A percentile compares a stretch with the other conserved stretches of the same genome.
Evolutionary conservation across 2,113 vertebrate genomes (phyloP).

Genomic region (Hiodon tergisus): DNA sequence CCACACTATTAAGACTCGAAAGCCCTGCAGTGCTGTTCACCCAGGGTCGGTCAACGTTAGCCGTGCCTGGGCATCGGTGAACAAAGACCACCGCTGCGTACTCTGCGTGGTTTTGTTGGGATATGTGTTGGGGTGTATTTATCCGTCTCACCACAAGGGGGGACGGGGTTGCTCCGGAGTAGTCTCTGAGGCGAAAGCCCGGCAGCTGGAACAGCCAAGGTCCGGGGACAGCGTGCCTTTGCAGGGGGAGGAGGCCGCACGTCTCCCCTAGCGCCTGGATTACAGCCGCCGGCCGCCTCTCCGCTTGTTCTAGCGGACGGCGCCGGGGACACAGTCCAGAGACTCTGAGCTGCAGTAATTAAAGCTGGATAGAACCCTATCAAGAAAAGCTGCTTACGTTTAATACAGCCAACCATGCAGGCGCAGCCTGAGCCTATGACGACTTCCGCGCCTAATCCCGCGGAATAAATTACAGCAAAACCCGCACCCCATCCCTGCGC

Average conservation of each 20-base stretch:
- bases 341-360: conserved; percentile 65
- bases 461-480: conserved; percentile 40
- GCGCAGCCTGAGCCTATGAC: conserved; percentile 38
- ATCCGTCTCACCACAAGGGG: no score
- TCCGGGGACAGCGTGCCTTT: background rate
- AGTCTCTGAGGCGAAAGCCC: no score
- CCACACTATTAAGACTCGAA: no score
- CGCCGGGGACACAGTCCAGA: conserved; percentile 37
- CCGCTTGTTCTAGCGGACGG: conserved; percentile 45
- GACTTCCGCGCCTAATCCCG: conserved; percentile 54
- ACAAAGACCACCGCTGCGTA: no score
- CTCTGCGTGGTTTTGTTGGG: background rate
- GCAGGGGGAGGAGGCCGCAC: background rate
- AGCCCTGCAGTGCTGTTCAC: no score
- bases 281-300: background rate
- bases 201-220: no score
- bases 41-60: no score
- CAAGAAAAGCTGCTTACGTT: conserved; percentile 70
- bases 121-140: background rate
- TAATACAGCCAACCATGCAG: conserved; percentile 64
- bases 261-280: conserved; percentile 8
- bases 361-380: conserved; percentile 64
- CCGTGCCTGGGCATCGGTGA: no score
- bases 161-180: background rate
- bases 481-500: background rate